Conservation (phyloP, 2,888 invertebrate genomes). For the Eupeodes luniger region DNA sequence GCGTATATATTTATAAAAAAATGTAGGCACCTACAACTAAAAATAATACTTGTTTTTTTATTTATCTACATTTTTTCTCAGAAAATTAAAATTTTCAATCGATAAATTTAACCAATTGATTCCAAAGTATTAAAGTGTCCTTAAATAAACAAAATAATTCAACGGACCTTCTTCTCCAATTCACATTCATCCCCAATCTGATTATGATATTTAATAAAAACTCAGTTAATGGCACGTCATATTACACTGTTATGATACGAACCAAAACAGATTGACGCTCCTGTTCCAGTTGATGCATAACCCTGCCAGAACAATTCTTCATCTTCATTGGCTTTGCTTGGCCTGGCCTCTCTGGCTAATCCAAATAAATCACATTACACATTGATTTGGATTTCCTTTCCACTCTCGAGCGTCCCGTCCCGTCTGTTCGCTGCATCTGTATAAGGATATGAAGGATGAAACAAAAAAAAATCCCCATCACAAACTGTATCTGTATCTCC, state of each 20-base stretch:
- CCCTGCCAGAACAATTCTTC: slow-evolving; percentile 16
- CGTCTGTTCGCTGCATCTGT: slow-evolving; percentile 29
- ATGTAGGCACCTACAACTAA: too few species aligned
- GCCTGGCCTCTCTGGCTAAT: slow-evolving; percentile 44
- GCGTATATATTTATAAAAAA: too few species aligned
- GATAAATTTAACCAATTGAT: not conserved
- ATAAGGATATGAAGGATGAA: slow-evolving; percentile 17
- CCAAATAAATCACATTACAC: slow-evolving; percentile 75
- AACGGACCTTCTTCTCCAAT: not conserved
- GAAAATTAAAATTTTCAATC: not conserved
- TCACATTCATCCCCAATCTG: slow-evolving; percentile 29
- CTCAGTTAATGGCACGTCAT: slow-evolving; percentile 57
- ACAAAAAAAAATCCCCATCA: slow-evolving; percentile 49
- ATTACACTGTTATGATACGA: slow-evolving; percentile 26
- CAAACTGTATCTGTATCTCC: slow-evolving; percentile 35
- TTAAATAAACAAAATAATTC: slow-evolving; percentile 3
- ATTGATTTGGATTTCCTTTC: slow-evolving; percentile 75
- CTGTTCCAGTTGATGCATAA: slow-evolving; percentile 53
- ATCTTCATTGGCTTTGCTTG: not conserved
- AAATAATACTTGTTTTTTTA: too few species aligned
- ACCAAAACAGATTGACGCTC: slow-evolving; percentile 71
- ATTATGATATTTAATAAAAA: slow-evolving; percentile 48
- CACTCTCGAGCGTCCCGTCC: slow-evolving; percentile 27
- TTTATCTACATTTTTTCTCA: too few species aligned
- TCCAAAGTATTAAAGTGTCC: not conserved